Conservation (phyloP, 2,797 vertebrate species). For the Tinamus major region DNA sequence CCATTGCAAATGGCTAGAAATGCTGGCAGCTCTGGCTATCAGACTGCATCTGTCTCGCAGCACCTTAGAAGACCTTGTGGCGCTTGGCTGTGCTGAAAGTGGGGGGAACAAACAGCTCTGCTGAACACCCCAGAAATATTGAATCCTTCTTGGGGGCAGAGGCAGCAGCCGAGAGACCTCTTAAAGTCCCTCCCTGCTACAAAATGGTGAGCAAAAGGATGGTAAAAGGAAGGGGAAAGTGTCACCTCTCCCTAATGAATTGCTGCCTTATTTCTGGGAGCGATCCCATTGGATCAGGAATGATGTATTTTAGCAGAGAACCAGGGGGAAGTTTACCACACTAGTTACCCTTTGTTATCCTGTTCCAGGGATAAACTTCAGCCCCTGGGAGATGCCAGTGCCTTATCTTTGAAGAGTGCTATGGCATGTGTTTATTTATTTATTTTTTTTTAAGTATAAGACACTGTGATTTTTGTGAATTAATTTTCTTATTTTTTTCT, state of each 20-base stretch:
- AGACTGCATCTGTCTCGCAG: slow-evolving; percentile 60
- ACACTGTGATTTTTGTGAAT: background rate
- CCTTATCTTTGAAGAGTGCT: background rate
- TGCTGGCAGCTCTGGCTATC: slow-evolving; percentile 45
- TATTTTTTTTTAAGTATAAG: background rate
- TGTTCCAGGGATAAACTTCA: background rate
- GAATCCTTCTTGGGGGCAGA: background rate
- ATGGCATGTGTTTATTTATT: background rate
- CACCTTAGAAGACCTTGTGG: slow-evolving; percentile 59
- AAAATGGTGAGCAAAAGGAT: background rate
- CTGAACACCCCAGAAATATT: background rate
- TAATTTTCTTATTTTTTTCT: background rate
- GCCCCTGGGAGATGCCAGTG: background rate
- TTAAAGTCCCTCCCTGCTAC: background rate
- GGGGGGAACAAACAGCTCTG: slow-evolving; percentile 14
- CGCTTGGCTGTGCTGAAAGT: slow-evolving; percentile 30
- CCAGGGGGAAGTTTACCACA: background rate
- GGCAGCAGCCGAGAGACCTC: background rate
- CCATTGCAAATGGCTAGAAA: slow-evolving; percentile 67
- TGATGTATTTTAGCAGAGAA: background rate
- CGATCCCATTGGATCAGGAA: background rate
- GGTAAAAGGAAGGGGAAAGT: background rate
- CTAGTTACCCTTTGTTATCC: background rate
- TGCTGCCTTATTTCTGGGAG: background rate
- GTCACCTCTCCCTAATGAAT: background rate